Evolutionary conservation across 2,113 vertebrate species (phyloP).

Genomic region (Phocoena phocoena): DNA sequence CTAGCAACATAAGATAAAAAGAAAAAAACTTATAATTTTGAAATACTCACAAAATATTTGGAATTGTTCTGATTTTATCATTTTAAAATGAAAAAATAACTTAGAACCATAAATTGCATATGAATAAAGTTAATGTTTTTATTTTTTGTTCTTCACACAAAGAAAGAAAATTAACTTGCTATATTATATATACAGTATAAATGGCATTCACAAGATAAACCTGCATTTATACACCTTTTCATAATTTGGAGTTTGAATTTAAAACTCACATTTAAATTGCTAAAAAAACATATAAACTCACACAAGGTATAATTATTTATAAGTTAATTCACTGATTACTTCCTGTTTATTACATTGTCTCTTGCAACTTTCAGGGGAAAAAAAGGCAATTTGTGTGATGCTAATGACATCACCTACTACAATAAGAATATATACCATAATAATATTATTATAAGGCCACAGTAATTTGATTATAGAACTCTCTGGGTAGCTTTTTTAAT

Average conservation of each 20-base stretch:
- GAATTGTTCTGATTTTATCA: neutral
- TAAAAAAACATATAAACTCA: neutral
- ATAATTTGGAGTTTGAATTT: neutral
- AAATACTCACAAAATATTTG: neutral
- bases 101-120: neutral
- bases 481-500: neutral
- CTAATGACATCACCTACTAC: neutral
- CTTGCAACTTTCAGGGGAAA: neutral
- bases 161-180: neutral
- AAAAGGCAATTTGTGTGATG: neutral
- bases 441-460: neutral
- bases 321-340: conserved; percentile 23
- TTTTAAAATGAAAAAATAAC: conserved; percentile 32
- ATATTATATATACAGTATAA: neutral
- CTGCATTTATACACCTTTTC: neutral
- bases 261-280: neutral
- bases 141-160: conserved; percentile 48
- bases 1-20: neutral
- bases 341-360: neutral
- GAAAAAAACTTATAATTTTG: neutral
- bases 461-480: neutral
- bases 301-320: neutral
- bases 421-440: neutral
- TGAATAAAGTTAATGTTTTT: conserved; percentile 22
- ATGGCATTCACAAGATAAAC: neutral